Evolutionary conservation across 92 coral and sea anemone species (phyloP), one percentile per base, ranked within the genome.

Genomic region (Bergia sp.): DNA sequence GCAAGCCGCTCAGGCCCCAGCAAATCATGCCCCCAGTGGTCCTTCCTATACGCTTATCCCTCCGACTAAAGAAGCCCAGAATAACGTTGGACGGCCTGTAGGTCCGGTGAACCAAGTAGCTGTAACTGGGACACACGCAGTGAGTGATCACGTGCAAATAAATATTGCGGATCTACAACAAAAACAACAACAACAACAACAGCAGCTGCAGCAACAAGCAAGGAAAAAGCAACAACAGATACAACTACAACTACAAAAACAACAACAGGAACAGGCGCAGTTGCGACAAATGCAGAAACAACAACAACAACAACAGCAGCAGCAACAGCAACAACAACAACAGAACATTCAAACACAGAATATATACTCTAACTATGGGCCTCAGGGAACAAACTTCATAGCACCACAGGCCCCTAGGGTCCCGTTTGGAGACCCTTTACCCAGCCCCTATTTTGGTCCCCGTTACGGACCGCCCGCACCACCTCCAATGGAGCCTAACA

Each of bases 21-120:
- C 89, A 20, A 84, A 69, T 7, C 94, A 92, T 49, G 92, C 92
- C 71, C 98, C 99, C 7, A 91, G 93, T 69, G 98, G 97, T 2
- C 96, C 97, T 43, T 96, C 98, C 0, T 97, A 94, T 86, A 94
- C 95, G 2, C 94, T 97, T 79, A 97, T 96, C 40, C 91, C 98
- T 79, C 88, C 94, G 20, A 94, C 95, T 10, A 75, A 87, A 50
- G 82, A 38, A 38, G 53, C 64, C 37, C 49, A 74, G 83, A 38
- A 55, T 21, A 90, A 85, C 9, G 49, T 67, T 64, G 86, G 89
- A 15, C 79, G 41, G 66, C 77, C 87, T 47, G 79, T 71, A 47
- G 44, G 37, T 2, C 47, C 72, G 47, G 73, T 4, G 16, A 37
- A 80, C 37, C 71, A 23, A 5, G 47, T 40, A 57, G 74, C 85